Conservation (phyloP, 1,140 invertebrate species). For the Physella acuta region DNA sequence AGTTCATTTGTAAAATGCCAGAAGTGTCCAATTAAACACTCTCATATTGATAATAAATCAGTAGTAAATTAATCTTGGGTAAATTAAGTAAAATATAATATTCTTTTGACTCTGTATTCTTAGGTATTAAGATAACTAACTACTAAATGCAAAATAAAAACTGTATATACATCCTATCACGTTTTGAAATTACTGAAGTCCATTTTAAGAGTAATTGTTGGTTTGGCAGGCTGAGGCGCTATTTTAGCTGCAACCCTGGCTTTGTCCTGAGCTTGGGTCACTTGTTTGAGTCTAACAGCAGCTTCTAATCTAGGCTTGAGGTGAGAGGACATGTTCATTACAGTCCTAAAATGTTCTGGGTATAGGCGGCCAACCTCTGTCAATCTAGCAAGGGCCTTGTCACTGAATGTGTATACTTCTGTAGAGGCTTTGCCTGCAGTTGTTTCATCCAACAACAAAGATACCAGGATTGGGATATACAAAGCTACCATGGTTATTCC, state of each 20-base stretch:
- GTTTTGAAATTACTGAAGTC: conserved; percentile 84
- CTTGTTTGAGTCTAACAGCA: conserved; percentile 71
- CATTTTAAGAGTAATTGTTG: conserved; percentile 91
- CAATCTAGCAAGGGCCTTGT: conserved; percentile 82
- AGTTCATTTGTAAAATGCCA: too few species aligned
- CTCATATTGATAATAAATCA: too few species aligned
- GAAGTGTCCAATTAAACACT: too few species aligned
- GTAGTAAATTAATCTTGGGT: too few species aligned
- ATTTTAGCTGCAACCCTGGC: conserved; percentile 54
- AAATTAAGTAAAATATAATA: too few species aligned
- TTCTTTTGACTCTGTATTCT: too few species aligned
- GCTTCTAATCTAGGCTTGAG: conserved; percentile 80
- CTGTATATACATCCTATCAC: too few species aligned
- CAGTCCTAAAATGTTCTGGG: conserved; percentile 81
- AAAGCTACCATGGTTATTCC: conserved; percentile 86
- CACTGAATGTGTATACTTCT: conserved; percentile 74
- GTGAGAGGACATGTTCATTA: conserved; percentile 81
- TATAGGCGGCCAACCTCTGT: conserved; percentile 84
- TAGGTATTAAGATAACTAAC: too few species aligned
- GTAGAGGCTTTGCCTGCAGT: conserved; percentile 68
- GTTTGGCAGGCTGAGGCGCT: conserved; percentile 66
- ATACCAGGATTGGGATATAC: conserved; percentile 84
- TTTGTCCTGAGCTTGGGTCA: conserved; percentile 57
- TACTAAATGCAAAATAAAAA: too few species aligned
- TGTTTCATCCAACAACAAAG: conserved; percentile 74